These are phyloP conservation scores for Hippocampus kuda DNA, from an alignment of 2,797 vertebrate genomes.

Conservation along the genomic window DNA sequence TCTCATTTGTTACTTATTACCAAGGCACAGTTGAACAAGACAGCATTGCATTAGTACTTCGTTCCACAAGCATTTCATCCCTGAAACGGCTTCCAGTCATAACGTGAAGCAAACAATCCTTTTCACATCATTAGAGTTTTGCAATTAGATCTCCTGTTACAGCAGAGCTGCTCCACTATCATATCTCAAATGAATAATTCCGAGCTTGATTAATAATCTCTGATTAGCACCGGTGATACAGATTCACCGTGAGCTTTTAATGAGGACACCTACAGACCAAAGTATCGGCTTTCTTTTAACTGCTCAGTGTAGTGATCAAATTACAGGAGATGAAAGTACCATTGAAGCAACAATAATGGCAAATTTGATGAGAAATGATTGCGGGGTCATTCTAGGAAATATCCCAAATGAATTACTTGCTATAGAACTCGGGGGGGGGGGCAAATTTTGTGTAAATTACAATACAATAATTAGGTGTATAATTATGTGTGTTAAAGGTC, in stretches of 20 bases:
- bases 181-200: constrained; percentile 8
- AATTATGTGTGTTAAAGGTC: neutral
- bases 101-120: constrained; percentile 18
- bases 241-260: too few relatives aligned
- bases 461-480: neutral
- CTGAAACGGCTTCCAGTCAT: constrained; percentile 17
- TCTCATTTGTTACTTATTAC: constrained; percentile 37
- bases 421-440: neutral
- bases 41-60: constrained; percentile 20
- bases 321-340: neutral
- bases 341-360: neutral
- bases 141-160: constrained; percentile 4
- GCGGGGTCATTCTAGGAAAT: too few relatives aligned
- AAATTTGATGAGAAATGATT: neutral
- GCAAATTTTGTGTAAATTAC: neutral
- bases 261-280: neutral
- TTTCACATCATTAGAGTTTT: constrained; percentile 8
- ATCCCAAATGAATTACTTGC: neutral
- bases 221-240: neutral
- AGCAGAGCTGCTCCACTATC: neutral
- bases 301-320: neutral
- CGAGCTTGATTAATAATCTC: neutral
- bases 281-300: neutral
- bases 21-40: constrained; percentile 23
- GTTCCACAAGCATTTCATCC: constrained; percentile 31